Evolutionary conservation across 2,888 invertebrate species (phyloP), one percentile per base, ranked within the genome.

Genomic region (Cosmia trapezina): DNA sequence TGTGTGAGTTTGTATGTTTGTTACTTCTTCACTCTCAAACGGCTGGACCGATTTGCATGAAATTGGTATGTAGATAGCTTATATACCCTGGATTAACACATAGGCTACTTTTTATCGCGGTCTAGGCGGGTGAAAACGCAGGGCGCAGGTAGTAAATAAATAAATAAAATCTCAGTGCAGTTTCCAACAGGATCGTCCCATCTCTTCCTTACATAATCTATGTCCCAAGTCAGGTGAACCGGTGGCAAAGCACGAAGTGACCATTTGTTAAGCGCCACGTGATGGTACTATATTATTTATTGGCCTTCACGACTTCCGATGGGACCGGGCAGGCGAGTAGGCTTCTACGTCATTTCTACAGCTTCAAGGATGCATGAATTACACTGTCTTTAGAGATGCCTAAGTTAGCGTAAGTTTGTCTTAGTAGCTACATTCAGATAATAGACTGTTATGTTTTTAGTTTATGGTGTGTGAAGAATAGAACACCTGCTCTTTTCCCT

Each of bases 191-290:
- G 17, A 43, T 3, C 69, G 69, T 53, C 69, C 0, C 19, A 19
- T 88, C 83, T 86, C 4, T 56, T 61, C 51, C 33, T 69, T 62
- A 17, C 33, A 76, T 88, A 75, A 51, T 86, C 83, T 86, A 75
- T 83, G 49, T 17, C 56, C 33, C 41, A 43, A 83, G 73, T 83
- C 84, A 88, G 87, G 86, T 81, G 86, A 78, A 87, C 86, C 94
- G 88, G 94, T 94, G 93, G 94, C 94, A 91, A 89, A 89, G 93
- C 94, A 94, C 93, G 94, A 91, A 89, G 86, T 79, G 84, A 86
- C 90, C 93, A 94, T 95, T 95, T 93, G 92, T 95, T 91, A 93
- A 90, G 91, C 92, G 93, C 93, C 95, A 94, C 91, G 89, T 91
- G 92, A 91, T 91, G 91, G 88, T 91, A 91, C 91, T 92, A 89